phyloP scores from a whole-genome alignment of 2,113 vertebrate genomes.

The Leuciscus idus region DNA sequence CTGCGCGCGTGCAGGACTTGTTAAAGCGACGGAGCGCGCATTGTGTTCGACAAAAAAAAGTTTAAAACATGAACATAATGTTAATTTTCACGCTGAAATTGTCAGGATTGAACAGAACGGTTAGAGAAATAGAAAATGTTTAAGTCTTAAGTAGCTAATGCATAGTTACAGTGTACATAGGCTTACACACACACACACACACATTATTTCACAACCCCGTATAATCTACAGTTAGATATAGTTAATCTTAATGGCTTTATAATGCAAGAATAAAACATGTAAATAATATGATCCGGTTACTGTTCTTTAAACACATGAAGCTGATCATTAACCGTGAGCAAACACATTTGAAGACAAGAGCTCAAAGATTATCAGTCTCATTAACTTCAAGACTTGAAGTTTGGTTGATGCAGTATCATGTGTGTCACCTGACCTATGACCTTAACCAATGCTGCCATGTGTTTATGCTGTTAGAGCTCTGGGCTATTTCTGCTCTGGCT shows the following conservation, averaged over 20 bases:
- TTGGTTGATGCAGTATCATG: not conserved
- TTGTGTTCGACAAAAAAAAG: not conserved
- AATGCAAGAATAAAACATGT: not conserved
- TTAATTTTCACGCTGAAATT: not conserved
- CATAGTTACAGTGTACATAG: too few relatives aligned
- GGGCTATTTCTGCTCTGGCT: constrained; percentile 11
- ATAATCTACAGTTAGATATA: too few relatives aligned
- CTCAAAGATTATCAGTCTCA: not conserved
- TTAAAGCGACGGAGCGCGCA: constrained; percentile 33
- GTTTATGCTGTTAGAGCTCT: not conserved
- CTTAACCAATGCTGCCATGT: not conserved
- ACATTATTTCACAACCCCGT: too few relatives aligned
- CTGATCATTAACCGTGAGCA: not conserved
- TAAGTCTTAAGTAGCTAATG: not conserved
- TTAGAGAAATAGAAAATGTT: not conserved
- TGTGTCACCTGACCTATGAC: not conserved
- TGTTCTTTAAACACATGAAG: not conserved
- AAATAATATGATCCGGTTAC: not conserved
- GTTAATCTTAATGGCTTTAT: not conserved
- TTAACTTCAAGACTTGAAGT: not conserved
- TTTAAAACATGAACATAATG: not conserved
- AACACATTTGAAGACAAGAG: not conserved
- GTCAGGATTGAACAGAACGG: not conserved
- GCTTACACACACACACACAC: too few relatives aligned
- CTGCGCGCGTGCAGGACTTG: not conserved